These are phyloP conservation scores for Carcina quercana DNA, from an alignment of 2,888 invertebrate genomes.

Conservation along the genomic window DNA sequence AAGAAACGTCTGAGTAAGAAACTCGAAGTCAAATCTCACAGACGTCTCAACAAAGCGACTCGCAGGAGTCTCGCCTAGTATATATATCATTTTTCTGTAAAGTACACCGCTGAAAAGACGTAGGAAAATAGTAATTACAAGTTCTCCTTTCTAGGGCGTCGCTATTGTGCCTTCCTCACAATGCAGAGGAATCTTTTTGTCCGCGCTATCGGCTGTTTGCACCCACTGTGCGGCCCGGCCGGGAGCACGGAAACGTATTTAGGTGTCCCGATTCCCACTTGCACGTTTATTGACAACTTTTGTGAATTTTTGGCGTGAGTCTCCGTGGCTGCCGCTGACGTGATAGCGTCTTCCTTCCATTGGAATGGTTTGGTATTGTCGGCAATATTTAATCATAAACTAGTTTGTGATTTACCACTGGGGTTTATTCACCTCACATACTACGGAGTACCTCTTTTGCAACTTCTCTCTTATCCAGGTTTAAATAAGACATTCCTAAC, in stretches of 20 bases:
- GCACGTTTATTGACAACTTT: conserved; percentile 29
- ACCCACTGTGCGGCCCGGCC: conserved; percentile 49
- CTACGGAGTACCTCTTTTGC: too few relatives aligned
- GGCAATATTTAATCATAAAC: too few relatives aligned
- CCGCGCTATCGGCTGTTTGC: conserved; percentile 64
- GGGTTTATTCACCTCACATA: too few relatives aligned
- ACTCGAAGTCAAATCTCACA: too few relatives aligned
- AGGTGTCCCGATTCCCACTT: conserved; percentile 31
- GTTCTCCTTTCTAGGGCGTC: conserved; percentile 46
- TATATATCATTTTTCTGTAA: conserved; percentile 62
- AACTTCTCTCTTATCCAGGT: too few relatives aligned
- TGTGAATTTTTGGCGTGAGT: conserved; percentile 26
- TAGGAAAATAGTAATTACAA: conserved; percentile 74
- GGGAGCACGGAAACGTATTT: conserved; percentile 35
- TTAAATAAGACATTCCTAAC: too few relatives aligned
- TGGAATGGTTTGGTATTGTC: too few relatives aligned
- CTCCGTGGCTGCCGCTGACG: too few relatives aligned
- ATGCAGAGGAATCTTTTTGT: conserved; percentile 71
- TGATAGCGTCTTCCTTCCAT: neutral
- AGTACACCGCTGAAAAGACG: conserved; percentile 62
- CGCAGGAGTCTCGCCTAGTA: conserved; percentile 30
- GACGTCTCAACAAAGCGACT: too few relatives aligned
- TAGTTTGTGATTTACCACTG: too few relatives aligned
- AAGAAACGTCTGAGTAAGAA: too few relatives aligned
- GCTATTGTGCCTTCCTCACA: conserved; percentile 59